Conservation (phyloP, 1,140 invertebrate genomes). For the Sarcophaga bullata region DNA sequence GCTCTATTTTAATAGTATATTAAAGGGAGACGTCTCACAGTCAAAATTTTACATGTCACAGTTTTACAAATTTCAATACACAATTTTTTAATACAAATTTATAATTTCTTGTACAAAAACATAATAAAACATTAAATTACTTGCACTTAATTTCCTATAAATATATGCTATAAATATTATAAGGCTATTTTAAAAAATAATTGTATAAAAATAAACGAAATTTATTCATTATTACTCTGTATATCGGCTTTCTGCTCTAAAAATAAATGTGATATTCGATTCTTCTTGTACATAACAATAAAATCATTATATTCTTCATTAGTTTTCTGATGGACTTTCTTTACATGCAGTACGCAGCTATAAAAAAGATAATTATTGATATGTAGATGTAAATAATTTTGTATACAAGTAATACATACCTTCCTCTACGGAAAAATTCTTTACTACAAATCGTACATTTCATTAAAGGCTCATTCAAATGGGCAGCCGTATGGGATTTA, state of each 20-base stretch:
- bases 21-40: no score
- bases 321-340: slow-evolving; percentile 16
- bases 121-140: no score
- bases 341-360: background rate
- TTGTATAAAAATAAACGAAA: no score
- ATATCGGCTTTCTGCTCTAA: background rate
- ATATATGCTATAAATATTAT: no score
- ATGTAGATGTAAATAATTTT: background rate
- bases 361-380: background rate
- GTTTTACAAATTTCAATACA: no score
- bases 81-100: no score
- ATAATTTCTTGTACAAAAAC: no score
- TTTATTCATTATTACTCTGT: background rate
- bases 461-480: slow-evolving; percentile 28
- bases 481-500: background rate
- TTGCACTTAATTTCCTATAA: no score
- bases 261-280: slow-evolving; percentile 16
- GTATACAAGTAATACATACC: background rate
- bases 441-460: slow-evolving; percentile 7
- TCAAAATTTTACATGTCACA: no score
- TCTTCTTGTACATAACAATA: background rate
- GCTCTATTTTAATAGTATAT: no score
- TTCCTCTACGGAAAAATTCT: background rate
- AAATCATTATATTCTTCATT: slow-evolving; percentile 4
- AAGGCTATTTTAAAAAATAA: no score